Conservation (phyloP, 1,140 invertebrate species). For the Drosophila oshimai region DNA sequence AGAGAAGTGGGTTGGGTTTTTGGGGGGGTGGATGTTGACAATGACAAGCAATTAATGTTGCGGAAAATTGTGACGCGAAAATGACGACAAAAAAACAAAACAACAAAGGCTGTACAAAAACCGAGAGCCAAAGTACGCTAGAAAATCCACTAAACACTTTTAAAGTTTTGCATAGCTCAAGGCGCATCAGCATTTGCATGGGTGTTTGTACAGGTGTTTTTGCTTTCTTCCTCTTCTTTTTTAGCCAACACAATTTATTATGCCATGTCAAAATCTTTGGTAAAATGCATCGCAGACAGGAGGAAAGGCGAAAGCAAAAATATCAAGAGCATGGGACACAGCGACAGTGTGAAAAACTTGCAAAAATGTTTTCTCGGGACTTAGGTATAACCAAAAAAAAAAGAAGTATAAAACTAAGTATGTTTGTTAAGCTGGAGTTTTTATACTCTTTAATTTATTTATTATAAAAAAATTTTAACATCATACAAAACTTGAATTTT, state of each 20-base stretch:
- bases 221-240: conserved; percentile 19
- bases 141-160: conserved; percentile 49
- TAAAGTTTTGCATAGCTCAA: conserved; percentile 54
- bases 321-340: conserved; percentile 6
- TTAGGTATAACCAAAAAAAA: conserved; percentile 22
- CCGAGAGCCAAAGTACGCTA: background rate
- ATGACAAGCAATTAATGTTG: conserved; percentile 72
- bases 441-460: background rate
- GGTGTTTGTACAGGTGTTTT: conserved; percentile 61
- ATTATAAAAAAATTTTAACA: background rate
- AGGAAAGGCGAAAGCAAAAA: conserved; percentile 3
- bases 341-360: conserved; percentile 41
- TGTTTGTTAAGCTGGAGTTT: background rate
- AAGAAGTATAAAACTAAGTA: background rate
- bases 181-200: conserved; percentile 29
- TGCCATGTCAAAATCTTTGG: conserved; percentile 69
- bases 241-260: conserved; percentile 62
- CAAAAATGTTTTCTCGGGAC: conserved; percentile 59
- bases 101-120: conserved; percentile 2
- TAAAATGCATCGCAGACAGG: conserved; percentile 51
- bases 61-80: conserved; percentile 63
- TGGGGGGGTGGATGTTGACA: conserved; percentile 40
- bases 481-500: too few relatives aligned
- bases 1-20: background rate
- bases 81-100: conserved; percentile 49